Evolutionary conservation across 1,140 invertebrate genomes (phyloP), one percentile per base, ranked within the genome.

Genomic region (Drosophila pallidifrons): DNA sequence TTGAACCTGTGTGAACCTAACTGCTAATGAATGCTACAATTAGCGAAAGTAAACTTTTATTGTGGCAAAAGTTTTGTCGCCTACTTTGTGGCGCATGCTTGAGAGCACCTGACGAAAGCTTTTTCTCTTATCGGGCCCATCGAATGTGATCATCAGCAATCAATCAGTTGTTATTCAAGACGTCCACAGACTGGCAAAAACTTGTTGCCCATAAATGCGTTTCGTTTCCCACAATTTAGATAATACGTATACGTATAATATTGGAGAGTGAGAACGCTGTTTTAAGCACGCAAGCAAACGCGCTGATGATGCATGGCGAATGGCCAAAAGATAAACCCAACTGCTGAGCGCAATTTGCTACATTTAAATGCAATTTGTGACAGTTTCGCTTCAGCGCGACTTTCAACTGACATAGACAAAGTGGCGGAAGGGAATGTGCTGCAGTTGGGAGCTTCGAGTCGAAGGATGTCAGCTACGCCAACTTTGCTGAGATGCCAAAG

Each of bases 361-460:
- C 74, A 88, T 88, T 88, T 88, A 87, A 88, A 87, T 88, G 83
- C 83, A 88, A 87, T 87, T 87, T 88, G 83, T 65, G 64, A 71
- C 73, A 87, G 73, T 82, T 77, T 88, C 68, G 47, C 55, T 55
- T 82, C 63, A 13, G 49, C 11, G 45, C 15, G 13, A 55, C 30
- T 55, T 55, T 55, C 15, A 32, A 51, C 41, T 16, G 15, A 45
- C 59, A 41, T 5, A 5, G 5, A 6, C 20, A n/a, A 20, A 8
- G 28, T 45, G 58, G 41, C 47, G 10, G 52, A 15, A 5, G 45
- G 5, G 54, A 20, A 32, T 13, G n/a, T 5, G 16, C 13, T 57
- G 30, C 55, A 41, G 35, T 6, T 7, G 35, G 10, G 35, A 38
- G 35, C 7, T 10, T 2, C 35, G 6, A 38, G 20, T 25, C 20